Evolutionary conservation across 2,113 vertebrate species (phyloP), one percentile per base, ranked within the genome.

Genomic region (Clarias magur): DNA sequence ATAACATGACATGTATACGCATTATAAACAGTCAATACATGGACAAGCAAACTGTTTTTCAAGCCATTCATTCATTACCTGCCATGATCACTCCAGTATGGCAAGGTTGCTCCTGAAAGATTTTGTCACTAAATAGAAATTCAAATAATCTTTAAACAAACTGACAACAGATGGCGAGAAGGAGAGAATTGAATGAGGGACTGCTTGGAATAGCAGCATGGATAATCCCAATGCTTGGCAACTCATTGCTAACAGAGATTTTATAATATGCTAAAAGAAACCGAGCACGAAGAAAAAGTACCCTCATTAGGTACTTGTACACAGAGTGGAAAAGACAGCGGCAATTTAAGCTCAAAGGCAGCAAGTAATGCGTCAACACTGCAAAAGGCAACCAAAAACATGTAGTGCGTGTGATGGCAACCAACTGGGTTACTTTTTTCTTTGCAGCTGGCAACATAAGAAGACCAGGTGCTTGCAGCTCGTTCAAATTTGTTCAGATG

Each of bases 141-240:
- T 11, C 16, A 83, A 72, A 67, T 38, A 1, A 48, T 75, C 86
- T 88, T 89, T 89, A 90, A 88, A 86, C 53, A 59, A 76, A 76
- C 70, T 23, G 19, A 73, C 70, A 88, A 85, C 91, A 91, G 91
- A 91, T 90, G 90, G 89, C 42, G 60, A 48, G 48, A 85, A 84
- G 75, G 21, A 75, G 17, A 85, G n/a, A 75, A 54, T 5, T 81
- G 78, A 83, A 83, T 48, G 42, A 48, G 56, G 86, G 81, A 70
- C 63, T 82, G 42, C 87, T 68, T 4, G 1, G 57, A 60, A 82
- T 30, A 73, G 17, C 68, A 63, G 62, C 60, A 73, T 48, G 70
- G 68, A 75, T 88, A 90, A 91, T 88, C 83, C 87, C 67, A 79
- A 80, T 85, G 54, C 59, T 85, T 85, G 82, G 83, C 87, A 80